Evolutionary conservation across 2,797 vertebrate species (phyloP), one percentile per base, ranked within the genome.

Genomic region (Takifugu rubripes): DNA sequence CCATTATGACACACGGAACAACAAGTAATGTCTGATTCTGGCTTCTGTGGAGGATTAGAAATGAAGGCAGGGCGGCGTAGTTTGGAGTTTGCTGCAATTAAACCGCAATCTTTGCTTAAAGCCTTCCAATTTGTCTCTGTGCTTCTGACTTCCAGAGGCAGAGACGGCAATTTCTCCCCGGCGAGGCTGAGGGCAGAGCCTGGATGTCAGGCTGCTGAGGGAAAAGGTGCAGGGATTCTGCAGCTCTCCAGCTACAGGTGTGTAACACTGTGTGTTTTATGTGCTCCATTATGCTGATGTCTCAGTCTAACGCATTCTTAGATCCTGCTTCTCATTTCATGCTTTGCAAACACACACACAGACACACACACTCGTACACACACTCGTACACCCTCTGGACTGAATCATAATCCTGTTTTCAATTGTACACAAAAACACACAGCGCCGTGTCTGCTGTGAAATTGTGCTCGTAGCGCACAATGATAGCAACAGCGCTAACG

Each of bases 111-210:
- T 40, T 10, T 40, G n/a, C 43, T 44, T 7, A 44, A 17, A 44
- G 43, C 43, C 43, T 71, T 68, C 43, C 51, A 58, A 8, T 53
- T 54, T 59, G 62, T 50, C 49, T 55, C 50, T 49, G 54, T 52
- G 71, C 72, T 77, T 81, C 72, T 66, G 66, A 49, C 64, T 25
- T 71, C 61, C 56, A 54, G 61, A 79, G 53, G 54, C 10, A 42
- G 29, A 55, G 58, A 56, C 66, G 15, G 14, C 44, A 58, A 74
- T 75, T 66, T 68, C 44, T 60, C 43, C n/a, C 16, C 65, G 46
- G 66, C 70, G 61, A 43, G 56, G 53, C 64, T 60, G 54, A 70
- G 59, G 53, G 47, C 57, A 65, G 52, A 65, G 46, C 25, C 27
- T 55, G 55, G 36, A 59, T 66, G 63, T 58, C 25, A 57, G 42